phyloP scores from a whole-genome alignment of 2,888 invertebrate species.

The Zygaena filipendulae region DNA sequence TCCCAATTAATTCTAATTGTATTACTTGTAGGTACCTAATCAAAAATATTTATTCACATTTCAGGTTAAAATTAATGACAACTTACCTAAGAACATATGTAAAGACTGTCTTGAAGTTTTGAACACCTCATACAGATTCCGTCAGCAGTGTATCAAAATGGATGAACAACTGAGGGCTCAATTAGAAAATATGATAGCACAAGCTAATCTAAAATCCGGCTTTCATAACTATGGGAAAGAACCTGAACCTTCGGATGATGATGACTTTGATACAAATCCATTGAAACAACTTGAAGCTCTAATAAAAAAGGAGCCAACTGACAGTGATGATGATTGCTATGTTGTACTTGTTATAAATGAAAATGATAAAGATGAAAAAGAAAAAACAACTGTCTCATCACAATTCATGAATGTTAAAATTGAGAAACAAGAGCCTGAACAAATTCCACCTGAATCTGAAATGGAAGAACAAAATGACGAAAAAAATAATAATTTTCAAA shows the following conservation, averaged over 20 bases:
- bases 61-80: slow-evolving; percentile 50
- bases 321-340: slow-evolving; percentile 57
- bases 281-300: slow-evolving; percentile 47
- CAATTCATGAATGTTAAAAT: slow-evolving; percentile 7
- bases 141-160: slow-evolving; percentile 55
- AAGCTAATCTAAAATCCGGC: slow-evolving; percentile 20
- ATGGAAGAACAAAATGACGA: slow-evolving; percentile 12
- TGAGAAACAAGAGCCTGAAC: slow-evolving; percentile 4
- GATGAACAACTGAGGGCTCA: slow-evolving; percentile 47
- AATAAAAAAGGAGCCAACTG: slow-evolving; percentile 48
- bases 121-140: slow-evolving; percentile 49
- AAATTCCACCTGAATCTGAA: slow-evolving; percentile 18
- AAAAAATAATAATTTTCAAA: slow-evolving; percentile 6
- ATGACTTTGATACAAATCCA: slow-evolving; percentile 40
- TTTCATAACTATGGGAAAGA: background rate
- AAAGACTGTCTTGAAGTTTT: slow-evolving; percentile 38
- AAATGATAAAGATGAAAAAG: slow-evolving; percentile 28
- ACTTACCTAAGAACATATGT: slow-evolving; percentile 53
- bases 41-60: slow-evolving; percentile 21
- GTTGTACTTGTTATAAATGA: slow-evolving; percentile 60
- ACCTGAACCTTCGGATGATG: slow-evolving; percentile 15
- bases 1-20: too few relatives aligned
- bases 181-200: slow-evolving; percentile 29
- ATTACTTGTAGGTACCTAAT: too few relatives aligned
- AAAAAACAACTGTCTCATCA: slow-evolving; percentile 12